Conservation (phyloP, 2,113 vertebrate species). For the Phyllopteryx taeniolatus region DNA sequence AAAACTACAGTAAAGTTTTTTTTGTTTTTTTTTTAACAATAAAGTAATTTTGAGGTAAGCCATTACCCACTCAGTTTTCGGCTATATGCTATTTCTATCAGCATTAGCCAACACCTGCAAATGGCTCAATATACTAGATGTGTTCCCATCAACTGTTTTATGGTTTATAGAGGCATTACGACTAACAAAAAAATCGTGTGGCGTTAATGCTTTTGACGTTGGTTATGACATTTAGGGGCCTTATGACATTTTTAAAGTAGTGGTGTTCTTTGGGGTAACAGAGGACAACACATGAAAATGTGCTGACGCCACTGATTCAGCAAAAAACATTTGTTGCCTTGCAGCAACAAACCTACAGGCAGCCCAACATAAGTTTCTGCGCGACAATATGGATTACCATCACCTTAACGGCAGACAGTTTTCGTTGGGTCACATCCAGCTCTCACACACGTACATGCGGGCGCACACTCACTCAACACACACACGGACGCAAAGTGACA, state of each 20-base stretch:
- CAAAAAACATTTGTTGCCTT: background rate
- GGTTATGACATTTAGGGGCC: too few relatives aligned
- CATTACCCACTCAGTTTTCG: background rate
- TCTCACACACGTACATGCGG: background rate
- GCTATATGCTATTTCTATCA: background rate
- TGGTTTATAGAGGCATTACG: background rate
- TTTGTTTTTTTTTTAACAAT: too few relatives aligned
- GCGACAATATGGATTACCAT: conserved; percentile 1
- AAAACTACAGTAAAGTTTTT: too few relatives aligned
- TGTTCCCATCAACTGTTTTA: background rate
- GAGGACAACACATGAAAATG: conserved; percentile 4
- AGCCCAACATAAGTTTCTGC: background rate
- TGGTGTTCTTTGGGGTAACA: background rate
- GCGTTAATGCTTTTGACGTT: background rate
- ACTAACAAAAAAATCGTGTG: background rate
- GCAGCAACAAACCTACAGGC: background rate
- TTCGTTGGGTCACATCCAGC: background rate
- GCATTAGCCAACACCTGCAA: too few relatives aligned
- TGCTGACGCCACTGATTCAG: background rate
- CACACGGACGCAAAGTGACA: background rate
- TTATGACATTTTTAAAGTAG: too few relatives aligned
- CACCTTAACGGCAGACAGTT: background rate
- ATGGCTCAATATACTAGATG: background rate
- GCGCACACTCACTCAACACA: background rate
- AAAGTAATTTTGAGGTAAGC: too few relatives aligned